A percentile compares a stretch with the other conserved stretches of the same genome.
These are phyloP conservation scores for Noctuana brunneofusca DNA, from an alignment of 2,888 invertebrate genomes.

Conservation along the genomic window DNA sequence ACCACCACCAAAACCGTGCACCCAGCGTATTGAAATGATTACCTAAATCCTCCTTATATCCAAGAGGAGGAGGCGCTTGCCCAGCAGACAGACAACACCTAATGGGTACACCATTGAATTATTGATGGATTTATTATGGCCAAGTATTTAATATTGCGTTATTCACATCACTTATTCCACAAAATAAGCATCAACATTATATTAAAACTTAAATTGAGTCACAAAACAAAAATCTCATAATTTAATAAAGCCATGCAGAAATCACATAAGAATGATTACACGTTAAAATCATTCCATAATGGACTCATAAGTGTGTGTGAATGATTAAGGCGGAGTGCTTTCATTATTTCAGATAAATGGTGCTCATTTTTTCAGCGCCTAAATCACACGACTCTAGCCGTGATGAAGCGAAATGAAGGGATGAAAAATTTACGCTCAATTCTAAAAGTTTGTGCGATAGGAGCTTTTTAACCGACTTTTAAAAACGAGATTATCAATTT, in stretches of 20 bases:
- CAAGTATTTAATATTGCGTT: too few relatives aligned
- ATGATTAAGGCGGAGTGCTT: constrained; percentile 32
- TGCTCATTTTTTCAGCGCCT: constrained; percentile 31
- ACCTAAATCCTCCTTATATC: too few relatives aligned
- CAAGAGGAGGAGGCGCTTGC: too few relatives aligned
- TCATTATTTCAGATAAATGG: constrained; percentile 32
- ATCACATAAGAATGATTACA: background rate
- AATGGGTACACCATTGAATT: too few relatives aligned
- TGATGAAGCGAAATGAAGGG: constrained; percentile 29
- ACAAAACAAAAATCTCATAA: background rate
- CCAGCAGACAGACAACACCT: too few relatives aligned
- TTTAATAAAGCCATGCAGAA: background rate
- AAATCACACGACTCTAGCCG: constrained; percentile 25
- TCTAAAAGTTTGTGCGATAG: constrained; percentile 20
- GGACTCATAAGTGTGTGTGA: constrained; percentile 17
- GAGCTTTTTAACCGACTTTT: constrained; percentile 13
- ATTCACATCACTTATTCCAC: too few relatives aligned
- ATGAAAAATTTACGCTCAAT: constrained; percentile 25
- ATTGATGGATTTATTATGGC: too few relatives aligned
- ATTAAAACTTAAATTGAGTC: too few relatives aligned
- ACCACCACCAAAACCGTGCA: too few relatives aligned
- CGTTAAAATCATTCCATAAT: constrained; percentile 16
- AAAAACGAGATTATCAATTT: too few relatives aligned
- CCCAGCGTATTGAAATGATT: too few relatives aligned
- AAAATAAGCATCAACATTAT: too few relatives aligned